These are phyloP conservation scores for Lophura nycthemera DNA, from an alignment of 2,113 vertebrate species.

Conservation along the genomic window DNA sequence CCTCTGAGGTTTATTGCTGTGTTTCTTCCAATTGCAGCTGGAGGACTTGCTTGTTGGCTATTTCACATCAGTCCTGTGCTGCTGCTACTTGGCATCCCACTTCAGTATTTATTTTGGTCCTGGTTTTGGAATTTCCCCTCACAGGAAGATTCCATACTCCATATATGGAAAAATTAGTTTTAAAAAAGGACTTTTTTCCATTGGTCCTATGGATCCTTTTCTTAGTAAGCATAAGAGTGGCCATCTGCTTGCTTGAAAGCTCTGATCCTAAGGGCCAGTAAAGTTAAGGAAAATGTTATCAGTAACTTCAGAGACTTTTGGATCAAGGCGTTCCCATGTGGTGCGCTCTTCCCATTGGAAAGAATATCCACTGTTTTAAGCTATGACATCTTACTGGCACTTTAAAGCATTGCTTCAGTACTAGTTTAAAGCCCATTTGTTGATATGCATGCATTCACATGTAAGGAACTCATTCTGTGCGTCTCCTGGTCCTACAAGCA, in stretches of 20 bases:
- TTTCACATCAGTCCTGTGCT: slow-evolving; percentile 15
- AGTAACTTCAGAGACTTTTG: not conserved
- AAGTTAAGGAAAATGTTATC: not conserved
- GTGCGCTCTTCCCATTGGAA: not conserved
- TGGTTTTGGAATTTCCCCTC: slow-evolving; percentile 63
- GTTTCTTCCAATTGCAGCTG: not conserved
- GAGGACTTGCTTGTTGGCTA: slow-evolving; percentile 4
- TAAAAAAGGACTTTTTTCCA: not conserved
- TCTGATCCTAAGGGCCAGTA: not conserved
- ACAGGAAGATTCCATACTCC: slow-evolving; percentile 32
- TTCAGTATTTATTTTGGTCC: slow-evolving; percentile 64
- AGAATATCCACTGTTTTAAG: not conserved
- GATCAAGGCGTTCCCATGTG: not conserved
- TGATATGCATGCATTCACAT: not conserved
- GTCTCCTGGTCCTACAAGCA: not conserved
- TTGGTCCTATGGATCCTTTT: not conserved
- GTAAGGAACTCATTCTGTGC: not conserved
- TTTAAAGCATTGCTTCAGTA: not conserved
- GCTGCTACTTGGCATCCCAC: slow-evolving; percentile 41
- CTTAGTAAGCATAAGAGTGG: not conserved
- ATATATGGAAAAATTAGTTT: slow-evolving; percentile 32
- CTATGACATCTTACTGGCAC: not conserved
- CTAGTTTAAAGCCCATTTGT: not conserved
- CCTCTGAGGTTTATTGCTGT: not conserved
- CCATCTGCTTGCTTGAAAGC: slow-evolving; percentile 9